Evolutionary conservation across 1,140 invertebrate species (phyloP).

Genomic region (Lethrus apterus): DNA sequence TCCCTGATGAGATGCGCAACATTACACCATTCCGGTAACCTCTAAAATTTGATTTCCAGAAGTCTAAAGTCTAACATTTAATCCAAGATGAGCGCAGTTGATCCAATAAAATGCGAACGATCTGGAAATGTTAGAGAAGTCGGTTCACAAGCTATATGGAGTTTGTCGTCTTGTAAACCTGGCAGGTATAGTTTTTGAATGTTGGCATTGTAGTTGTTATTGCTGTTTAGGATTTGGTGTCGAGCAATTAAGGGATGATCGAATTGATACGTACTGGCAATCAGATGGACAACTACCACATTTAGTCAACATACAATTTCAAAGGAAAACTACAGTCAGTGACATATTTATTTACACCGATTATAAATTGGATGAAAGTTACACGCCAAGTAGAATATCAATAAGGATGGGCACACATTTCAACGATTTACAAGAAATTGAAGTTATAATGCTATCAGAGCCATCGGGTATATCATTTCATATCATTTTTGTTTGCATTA

Average conservation of each 20-base stretch:
- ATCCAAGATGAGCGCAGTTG: slow-evolving; percentile 36
- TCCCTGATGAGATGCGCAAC: too few relatives aligned
- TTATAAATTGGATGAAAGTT: slow-evolving; percentile 97
- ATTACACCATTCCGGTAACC: too few relatives aligned
- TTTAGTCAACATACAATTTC: slow-evolving; percentile 96
- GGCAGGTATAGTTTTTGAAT: slow-evolving; percentile 46
- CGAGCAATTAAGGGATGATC: slow-evolving; percentile 90
- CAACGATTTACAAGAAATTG: slow-evolving; percentile 95
- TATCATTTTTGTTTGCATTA: not conserved
- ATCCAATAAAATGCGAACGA: slow-evolving; percentile 64
- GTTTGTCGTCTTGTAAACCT: slow-evolving; percentile 95
- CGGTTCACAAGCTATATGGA: slow-evolving; percentile 95
- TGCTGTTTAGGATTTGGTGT: slow-evolving; percentile 81
- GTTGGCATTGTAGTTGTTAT: not conserved
- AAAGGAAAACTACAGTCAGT: slow-evolving; percentile 88
- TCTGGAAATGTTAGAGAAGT: slow-evolving; percentile 84
- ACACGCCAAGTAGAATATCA: slow-evolving; percentile 94
- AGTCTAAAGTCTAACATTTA: too few relatives aligned
- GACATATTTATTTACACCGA: slow-evolving; percentile 97
- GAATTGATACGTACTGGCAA: slow-evolving; percentile 98
- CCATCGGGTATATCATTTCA: slow-evolving; percentile 55
- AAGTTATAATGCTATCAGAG: slow-evolving; percentile 90
- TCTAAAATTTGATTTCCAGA: too few relatives aligned
- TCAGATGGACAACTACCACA: slow-evolving; percentile 98
- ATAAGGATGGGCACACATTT: slow-evolving; percentile 93